Percentiles rank a stretch among this genome's conserved stretches.
Conservation (phyloP, 2,888 invertebrate species). For the Apamea crenata region DNA sequence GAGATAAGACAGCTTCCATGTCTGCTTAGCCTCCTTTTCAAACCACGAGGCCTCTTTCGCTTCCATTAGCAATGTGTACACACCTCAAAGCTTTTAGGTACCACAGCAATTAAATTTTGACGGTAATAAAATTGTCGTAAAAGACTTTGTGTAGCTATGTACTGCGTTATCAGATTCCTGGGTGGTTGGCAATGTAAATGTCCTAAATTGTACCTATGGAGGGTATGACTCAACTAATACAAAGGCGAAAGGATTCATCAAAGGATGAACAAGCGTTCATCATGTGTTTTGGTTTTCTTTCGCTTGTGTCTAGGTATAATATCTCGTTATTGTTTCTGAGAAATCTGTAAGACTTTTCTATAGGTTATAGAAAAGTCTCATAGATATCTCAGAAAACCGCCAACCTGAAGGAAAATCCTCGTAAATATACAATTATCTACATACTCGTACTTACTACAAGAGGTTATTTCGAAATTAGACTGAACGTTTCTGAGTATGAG, state of each 20-base stretch:
- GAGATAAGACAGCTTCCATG: slow-evolving; percentile 32
- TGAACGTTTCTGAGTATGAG: neutral
- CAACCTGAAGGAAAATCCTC: no score
- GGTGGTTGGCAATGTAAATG: neutral
- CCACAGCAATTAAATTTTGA: slow-evolving; percentile 43
- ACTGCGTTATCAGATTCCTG: slow-evolving; percentile 20
- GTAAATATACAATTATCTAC: neutral
- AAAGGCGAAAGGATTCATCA: neutral
- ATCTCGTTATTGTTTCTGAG: neutral
- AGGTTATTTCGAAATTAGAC: neutral
- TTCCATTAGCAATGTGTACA: slow-evolving; percentile 56
- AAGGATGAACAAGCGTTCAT: neutral
- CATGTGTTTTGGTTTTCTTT: neutral
- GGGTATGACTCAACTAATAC: neutral
- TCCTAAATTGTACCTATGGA: neutral
- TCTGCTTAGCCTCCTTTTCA: slow-evolving; percentile 23
- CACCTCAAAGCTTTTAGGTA: slow-evolving; percentile 56
- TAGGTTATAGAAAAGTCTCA: neutral
- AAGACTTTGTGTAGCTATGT: slow-evolving; percentile 19
- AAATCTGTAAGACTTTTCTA: neutral
- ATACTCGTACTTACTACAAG: neutral
- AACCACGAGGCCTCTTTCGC: slow-evolving; percentile 32
- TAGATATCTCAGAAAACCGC: neutral
- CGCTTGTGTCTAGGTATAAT: neutral
- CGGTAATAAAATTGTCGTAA: slow-evolving; percentile 42